phyloP scores from a whole-genome alignment of 2,888 invertebrate species.

The Ferrisia virgata region DNA sequence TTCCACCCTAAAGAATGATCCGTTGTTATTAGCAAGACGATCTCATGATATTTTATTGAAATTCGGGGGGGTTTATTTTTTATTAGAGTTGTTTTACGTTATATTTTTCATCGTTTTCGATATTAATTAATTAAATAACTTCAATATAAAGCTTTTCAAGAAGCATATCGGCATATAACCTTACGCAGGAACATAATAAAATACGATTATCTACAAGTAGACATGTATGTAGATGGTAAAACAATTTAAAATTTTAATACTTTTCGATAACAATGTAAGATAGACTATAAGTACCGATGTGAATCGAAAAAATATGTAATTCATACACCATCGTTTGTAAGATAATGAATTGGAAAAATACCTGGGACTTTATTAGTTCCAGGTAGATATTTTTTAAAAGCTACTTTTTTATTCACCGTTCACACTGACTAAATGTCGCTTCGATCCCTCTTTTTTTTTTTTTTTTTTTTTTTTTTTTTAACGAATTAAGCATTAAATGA shows the following conservation, averaged over 20 bases:
- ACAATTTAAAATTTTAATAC: too few species aligned
- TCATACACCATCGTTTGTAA: too few species aligned
- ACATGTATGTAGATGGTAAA: too few species aligned
- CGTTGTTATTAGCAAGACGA: constrained; percentile 17
- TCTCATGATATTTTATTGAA: constrained; percentile 30
- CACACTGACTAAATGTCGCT: constrained; percentile 2
- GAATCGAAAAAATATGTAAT: too few species aligned
- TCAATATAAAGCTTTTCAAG: too few species aligned
- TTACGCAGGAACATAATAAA: too few species aligned
- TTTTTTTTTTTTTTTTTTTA: too few species aligned
- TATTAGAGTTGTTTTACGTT: background rate
- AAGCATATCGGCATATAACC: too few species aligned
- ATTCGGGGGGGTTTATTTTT: background rate
- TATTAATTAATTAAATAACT: background rate
- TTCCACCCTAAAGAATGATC: constrained; percentile 3
- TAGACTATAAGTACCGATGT: too few species aligned
- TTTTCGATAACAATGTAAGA: too few species aligned
- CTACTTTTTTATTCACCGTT: constrained; percentile 21
- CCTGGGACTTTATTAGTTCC: constrained; percentile 2
- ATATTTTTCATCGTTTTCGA: background rate
- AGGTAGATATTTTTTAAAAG: constrained; percentile 17
- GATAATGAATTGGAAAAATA: too few species aligned
- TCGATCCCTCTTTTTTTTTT: background rate
- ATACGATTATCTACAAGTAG: too few species aligned
- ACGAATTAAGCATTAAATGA: constrained; percentile 21